phyloP scores from a whole-genome alignment of 2,113 vertebrate genomes.

The Donacobius atricapilla region DNA sequence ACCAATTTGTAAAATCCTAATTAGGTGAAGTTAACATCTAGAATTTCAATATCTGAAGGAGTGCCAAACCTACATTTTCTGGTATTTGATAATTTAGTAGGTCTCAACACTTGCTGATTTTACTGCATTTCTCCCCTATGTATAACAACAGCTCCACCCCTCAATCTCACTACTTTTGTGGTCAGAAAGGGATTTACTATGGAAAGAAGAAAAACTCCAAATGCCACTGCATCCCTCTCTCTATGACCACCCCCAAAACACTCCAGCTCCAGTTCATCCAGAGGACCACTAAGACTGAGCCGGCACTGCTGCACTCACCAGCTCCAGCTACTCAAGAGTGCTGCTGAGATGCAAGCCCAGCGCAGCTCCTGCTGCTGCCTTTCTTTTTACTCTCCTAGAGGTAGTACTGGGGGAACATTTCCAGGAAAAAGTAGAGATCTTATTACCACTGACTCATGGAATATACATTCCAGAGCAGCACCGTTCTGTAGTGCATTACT shows the following conservation, averaged over 20 bases:
- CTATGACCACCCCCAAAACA: not conserved
- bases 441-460: not conserved
- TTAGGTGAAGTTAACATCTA: not conserved
- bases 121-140: not conserved
- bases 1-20: not conserved
- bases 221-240: not conserved
- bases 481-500: not conserved
- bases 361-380: not conserved
- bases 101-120: not conserved
- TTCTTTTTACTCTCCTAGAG: not conserved
- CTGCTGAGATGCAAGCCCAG: not conserved
- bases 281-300: fast-evolving
- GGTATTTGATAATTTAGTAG: not conserved
- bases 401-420: not conserved
- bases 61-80: not conserved
- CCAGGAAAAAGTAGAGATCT: not conserved
- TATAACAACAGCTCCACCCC: not conserved
- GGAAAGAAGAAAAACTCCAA: not conserved
- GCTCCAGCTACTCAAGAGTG: fast-evolving
- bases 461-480: not conserved
- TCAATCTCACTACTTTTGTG: not conserved
- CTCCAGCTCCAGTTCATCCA: not conserved
- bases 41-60: not conserved
- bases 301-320: fast-evolving
- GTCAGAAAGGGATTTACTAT: not conserved